These are phyloP conservation scores for Menura novaehollandiae DNA, from an alignment of 2,113 vertebrate genomes.

Conservation along the genomic window DNA sequence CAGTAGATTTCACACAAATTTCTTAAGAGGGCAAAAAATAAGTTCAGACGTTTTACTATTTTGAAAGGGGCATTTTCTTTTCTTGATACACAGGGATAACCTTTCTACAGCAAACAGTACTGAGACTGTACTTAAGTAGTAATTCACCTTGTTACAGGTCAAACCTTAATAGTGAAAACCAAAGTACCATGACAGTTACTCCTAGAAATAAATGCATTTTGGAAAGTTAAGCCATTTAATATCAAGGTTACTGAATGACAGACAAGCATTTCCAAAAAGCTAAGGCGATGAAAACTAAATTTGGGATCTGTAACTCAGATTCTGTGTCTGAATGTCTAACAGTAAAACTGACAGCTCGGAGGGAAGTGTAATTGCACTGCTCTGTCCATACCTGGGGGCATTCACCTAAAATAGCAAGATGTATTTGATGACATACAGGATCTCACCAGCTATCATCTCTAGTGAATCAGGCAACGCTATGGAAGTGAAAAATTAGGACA, in stretches of 20 bases:
- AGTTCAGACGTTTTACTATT: neutral
- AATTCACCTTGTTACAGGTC: neutral
- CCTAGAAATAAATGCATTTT: neutral
- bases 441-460: neutral
- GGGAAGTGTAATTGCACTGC: neutral
- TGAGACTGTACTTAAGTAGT: neutral
- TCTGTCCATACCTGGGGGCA: neutral
- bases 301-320: neutral
- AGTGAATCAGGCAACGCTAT: neutral
- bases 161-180: neutral
- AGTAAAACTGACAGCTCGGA: neutral
- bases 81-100: neutral
- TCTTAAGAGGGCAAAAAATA: neutral
- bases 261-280: neutral
- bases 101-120: neutral
- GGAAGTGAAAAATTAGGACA: slow-evolving; percentile 23
- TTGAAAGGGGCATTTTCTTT: neutral
- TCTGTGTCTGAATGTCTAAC: neutral
- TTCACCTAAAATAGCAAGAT: neutral
- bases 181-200: neutral
- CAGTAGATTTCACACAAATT: neutral
- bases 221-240: neutral
- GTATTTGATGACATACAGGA: neutral
- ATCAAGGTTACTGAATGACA: slow-evolving; percentile 4
- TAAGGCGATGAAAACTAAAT: neutral